Evolutionary conservation across 2,113 vertebrate genomes (phyloP).

Genomic region (Pithys albifrons): DNA sequence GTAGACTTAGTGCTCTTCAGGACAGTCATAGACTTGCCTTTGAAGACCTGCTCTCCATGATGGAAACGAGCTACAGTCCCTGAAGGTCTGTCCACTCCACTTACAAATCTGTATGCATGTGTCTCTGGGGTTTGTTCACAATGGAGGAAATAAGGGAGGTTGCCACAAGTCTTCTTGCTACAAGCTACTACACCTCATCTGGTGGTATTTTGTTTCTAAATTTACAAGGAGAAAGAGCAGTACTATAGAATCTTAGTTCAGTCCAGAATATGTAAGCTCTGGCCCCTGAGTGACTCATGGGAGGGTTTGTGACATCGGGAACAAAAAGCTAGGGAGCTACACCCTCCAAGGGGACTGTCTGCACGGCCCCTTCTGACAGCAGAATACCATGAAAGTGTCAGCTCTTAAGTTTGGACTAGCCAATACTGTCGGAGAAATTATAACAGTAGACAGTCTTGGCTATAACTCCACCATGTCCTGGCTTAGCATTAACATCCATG

Average conservation of each 20-base stretch:
- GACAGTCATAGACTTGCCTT: not conserved
- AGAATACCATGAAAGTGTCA: not conserved
- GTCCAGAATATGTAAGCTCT: not conserved
- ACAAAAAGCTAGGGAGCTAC: not conserved
- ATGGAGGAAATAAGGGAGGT: not conserved
- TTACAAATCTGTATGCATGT: not conserved
- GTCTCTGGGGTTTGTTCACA: not conserved
- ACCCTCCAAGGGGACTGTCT: not conserved
- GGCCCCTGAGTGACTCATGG: not conserved
- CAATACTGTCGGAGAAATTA: not conserved
- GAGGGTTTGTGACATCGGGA: not conserved
- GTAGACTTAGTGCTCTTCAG: not conserved
- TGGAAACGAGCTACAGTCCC: not conserved
- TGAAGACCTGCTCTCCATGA: not conserved
- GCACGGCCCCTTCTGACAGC: not conserved
- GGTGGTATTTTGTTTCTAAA: not conserved
- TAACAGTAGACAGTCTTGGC: not conserved
- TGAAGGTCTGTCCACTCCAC: not conserved
- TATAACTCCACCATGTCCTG: not conserved
- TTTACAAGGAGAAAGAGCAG: not conserved
- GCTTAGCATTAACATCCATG: not conserved
- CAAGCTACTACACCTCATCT: not conserved
- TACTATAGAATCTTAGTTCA: not conserved
- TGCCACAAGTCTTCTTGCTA: not conserved
- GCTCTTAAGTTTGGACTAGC: not conserved